These are phyloP conservation scores for Phengaris arion DNA, from an alignment of 2,888 invertebrate species.

Conservation along the genomic window DNA sequence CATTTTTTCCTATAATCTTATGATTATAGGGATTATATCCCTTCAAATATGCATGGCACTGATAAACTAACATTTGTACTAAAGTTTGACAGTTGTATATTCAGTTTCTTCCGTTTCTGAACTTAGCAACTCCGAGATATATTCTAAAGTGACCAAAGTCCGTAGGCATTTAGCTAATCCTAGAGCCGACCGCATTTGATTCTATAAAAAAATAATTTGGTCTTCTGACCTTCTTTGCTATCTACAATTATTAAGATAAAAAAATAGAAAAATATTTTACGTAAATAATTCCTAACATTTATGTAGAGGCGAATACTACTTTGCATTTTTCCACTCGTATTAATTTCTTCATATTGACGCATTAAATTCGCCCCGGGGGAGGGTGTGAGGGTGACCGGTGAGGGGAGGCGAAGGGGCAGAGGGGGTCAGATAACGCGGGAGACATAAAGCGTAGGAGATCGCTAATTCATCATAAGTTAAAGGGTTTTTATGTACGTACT, in stretches of 20 bases:
- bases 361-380: conserved; percentile 45
- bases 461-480: conserved; percentile 81
- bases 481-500: conserved; percentile 74
- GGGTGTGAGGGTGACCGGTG: conserved; percentile 45
- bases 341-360: conserved; percentile 76
- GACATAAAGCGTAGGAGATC: conserved; percentile 79
- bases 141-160: not conserved
- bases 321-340: conserved; percentile 69
- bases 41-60: not conserved
- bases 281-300: not conserved
- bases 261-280: not conserved
- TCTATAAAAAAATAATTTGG: not conserved
- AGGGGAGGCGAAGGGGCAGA: conserved; percentile 44
- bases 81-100: not conserved
- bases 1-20: too few relatives aligned
- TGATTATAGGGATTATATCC: too few relatives aligned
- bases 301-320: conserved; percentile 10
- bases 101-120: not conserved
- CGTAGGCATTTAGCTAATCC: not conserved
- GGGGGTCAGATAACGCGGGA: conserved; percentile 69
- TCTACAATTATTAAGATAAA: not conserved
- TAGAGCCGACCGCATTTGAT: not conserved
- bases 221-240: not conserved
- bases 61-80: not conserved
- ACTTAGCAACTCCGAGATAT: not conserved